Evolutionary conservation across 2,797 vertebrate genomes (phyloP).

Genomic region (Chaetophractus vellerosus): DNA sequence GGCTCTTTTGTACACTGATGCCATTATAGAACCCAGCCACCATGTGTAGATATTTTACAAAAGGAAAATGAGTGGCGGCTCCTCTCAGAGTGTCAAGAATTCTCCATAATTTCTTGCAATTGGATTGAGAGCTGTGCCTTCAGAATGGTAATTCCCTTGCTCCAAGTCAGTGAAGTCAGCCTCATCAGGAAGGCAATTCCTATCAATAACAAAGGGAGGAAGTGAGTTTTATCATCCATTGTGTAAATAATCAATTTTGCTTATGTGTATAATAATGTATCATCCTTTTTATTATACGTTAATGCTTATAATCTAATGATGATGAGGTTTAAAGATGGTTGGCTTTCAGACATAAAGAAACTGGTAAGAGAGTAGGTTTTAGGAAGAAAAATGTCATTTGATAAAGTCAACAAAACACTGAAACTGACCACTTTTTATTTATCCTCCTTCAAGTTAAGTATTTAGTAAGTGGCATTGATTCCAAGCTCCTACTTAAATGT

Average conservation of each 20-base stretch:
- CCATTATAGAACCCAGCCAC: background rate
- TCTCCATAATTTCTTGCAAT: background rate
- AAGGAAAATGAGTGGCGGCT: background rate
- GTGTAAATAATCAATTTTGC: background rate
- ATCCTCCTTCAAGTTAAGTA: conserved; percentile 27
- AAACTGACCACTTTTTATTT: background rate
- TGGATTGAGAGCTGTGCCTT: background rate
- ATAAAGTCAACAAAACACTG: background rate
- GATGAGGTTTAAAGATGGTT: background rate
- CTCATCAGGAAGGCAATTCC: background rate
- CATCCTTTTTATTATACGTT: background rate
- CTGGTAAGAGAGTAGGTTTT: background rate
- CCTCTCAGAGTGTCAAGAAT: background rate
- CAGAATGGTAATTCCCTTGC: background rate
- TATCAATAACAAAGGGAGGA: background rate
- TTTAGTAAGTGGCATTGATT: background rate
- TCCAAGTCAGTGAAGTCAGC: background rate
- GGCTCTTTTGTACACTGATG: background rate
- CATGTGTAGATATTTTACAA: background rate
- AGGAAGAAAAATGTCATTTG: background rate
- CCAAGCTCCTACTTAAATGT: background rate
- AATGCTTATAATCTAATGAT: background rate
- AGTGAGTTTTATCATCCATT: background rate
- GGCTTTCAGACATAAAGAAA: background rate
- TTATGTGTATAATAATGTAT: background rate